These are phyloP conservation scores for Clarias gariepinus DNA, from an alignment of 2,113 vertebrate species.

Conservation along the genomic window DNA sequence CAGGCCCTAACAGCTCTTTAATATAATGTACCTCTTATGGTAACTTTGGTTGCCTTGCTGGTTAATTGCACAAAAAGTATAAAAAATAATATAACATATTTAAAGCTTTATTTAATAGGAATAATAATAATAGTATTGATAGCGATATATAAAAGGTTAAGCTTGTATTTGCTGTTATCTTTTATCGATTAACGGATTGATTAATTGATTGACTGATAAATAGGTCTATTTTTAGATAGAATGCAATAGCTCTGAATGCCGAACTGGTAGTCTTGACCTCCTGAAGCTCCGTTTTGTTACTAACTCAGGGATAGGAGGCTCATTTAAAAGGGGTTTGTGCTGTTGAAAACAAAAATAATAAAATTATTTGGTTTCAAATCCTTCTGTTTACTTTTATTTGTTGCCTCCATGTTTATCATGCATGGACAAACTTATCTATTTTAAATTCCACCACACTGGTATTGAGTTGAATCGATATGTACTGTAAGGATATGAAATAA, in stretches of 20 bases:
- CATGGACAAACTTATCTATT: neutral
- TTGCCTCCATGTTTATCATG: neutral
- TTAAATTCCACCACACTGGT: neutral
- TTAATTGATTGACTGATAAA: conserved; percentile 36
- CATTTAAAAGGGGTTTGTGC: conserved; percentile 55
- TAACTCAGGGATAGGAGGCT: conserved; percentile 80
- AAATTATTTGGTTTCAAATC: conserved; percentile 62
- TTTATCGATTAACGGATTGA: conserved; percentile 36
- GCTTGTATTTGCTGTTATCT: conserved; percentile 58
- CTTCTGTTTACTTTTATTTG: conserved; percentile 21
- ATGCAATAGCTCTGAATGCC: conserved; percentile 56
- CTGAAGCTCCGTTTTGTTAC: conserved; percentile 68
- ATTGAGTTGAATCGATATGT: neutral
- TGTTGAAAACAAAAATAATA: conserved; percentile 52
- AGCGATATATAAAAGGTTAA: conserved; percentile 53
- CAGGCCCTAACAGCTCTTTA: conserved; percentile 55
- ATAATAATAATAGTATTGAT: conserved; percentile 53
- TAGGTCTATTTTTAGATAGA: conserved; percentile 49
- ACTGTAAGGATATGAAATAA: neutral
- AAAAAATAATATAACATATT: conserved; percentile 53
- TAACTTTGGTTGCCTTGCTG: conserved; percentile 60
- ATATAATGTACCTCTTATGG: conserved; percentile 56
- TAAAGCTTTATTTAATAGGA: conserved; percentile 54
- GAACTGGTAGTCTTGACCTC: conserved; percentile 60
- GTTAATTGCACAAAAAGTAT: conserved; percentile 60